Base-by-base conservation (phyloP, 2,888 invertebrate genomes). In the Plagodis dolabraria region DNA sequence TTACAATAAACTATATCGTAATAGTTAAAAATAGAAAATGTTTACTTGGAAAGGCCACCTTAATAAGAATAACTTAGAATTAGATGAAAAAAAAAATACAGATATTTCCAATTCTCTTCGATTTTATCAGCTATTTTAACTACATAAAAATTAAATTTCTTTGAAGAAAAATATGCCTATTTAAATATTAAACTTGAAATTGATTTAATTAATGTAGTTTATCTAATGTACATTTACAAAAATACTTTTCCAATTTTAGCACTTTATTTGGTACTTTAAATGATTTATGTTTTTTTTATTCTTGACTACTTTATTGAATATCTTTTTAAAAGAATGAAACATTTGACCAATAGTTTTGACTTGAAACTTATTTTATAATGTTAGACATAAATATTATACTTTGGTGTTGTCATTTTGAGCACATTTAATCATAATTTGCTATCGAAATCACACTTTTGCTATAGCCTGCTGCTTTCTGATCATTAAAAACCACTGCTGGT, bases 31-130 rank as follows among this genome's bases (percentile, higher is more conserved):
- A 86, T 88, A 87, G 85, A 89, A 89, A 78, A 89, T 81, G 76
- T 85, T 87, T 85, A 82, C 82, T 84, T 90, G 90, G 91, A 92
- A 92, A 92, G 92, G 91, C 92, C 90, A 88, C 89, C 86, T 86
- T 86, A 83, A 75, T 64, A 47, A 58, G 43, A 58, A 45, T 67
- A 66, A 65, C 70, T 74, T 75, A 60, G 36, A 9, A 46, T 11
- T 56, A 73, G 55, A 67, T 72, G 67, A 71, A 71, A 66, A 4
- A 7, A 8, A 36, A 9, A 36, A 36, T 34, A 45, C 47, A 11
- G 33, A 45, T 49, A 53, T 7, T 51, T 55, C 12, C 38, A 52
- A 55, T 36, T 44, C 51, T 47, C 56, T 47, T 61, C 49, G 49
- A 57, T 12, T 51, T 53, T 63, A 40, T 33, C 12, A 45, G 22